These are phyloP conservation scores for Ophioninae sp. DNA, from an alignment of 2,888 invertebrate species.

Conservation along the genomic window DNA sequence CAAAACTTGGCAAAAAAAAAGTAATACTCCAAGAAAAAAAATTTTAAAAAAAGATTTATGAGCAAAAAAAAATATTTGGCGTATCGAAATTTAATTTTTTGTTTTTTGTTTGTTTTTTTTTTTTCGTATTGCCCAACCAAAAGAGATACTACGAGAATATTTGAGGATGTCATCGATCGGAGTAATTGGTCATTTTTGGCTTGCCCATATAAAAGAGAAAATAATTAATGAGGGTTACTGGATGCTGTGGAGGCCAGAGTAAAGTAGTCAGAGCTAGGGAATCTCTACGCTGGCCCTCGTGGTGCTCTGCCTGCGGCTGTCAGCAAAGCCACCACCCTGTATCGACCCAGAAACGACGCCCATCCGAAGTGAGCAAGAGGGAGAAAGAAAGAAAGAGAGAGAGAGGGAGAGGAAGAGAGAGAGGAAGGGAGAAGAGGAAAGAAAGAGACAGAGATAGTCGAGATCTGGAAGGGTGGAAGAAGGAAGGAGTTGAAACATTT, in stretches of 20 bases:
- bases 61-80: background rate
- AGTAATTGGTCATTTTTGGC: background rate
- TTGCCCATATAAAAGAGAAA: background rate
- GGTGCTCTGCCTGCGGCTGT: constrained; percentile 69
- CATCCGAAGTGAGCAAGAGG: constrained; percentile 67
- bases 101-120: no score
- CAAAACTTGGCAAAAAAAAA: no score
- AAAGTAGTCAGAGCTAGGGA: constrained; percentile 40
- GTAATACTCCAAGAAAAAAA: no score
- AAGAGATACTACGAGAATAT: background rate
- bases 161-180: background rate
- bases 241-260: constrained; percentile 28
- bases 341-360: constrained; percentile 76
- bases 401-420: constrained; percentile 21
- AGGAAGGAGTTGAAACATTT: background rate
- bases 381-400: constrained; percentile 15
- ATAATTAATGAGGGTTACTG: constrained; percentile 33
- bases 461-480: background rate
- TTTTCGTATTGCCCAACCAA: no score
- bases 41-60: no score
- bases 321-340: constrained; percentile 75
- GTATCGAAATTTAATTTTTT: no score
- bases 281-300: constrained; percentile 58
- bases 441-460: no score
- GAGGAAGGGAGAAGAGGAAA: background rate